These are phyloP conservation scores for Pycnomerus fuliginosus DNA, from an alignment of 2,888 invertebrate genomes.

Conservation along the genomic window DNA sequence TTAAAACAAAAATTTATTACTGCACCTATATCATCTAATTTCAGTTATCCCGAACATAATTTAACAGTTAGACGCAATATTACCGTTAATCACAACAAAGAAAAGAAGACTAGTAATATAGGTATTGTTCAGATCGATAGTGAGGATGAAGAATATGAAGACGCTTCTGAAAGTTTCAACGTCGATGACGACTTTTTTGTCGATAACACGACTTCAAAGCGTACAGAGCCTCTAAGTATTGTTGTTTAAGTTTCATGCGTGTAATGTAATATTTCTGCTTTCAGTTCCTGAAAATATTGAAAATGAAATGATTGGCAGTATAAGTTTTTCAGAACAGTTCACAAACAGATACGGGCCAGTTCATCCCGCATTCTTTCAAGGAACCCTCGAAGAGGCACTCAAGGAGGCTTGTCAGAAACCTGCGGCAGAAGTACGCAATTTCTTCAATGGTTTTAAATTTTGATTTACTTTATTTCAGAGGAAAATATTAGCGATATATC, in stretches of 20 bases:
- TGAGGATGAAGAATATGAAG: constrained; percentile 83
- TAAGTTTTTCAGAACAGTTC: constrained; percentile 86
- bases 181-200: constrained; percentile 87
- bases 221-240: constrained; percentile 74
- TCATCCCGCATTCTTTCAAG: constrained; percentile 89
- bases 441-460: constrained; percentile 2
- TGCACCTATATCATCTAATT: too few relatives aligned
- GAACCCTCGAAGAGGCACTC: constrained; percentile 86
- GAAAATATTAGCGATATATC: constrained; percentile 89
- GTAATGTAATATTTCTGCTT: constrained; percentile 28
- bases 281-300: constrained; percentile 84
- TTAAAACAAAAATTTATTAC: too few relatives aligned
- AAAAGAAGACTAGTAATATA: constrained; percentile 42
- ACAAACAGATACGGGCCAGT: constrained; percentile 81
- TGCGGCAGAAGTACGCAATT: constrained; percentile 75
- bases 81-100: constrained; percentile 34
- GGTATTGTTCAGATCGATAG: constrained; percentile 71
- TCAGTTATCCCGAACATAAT: constrained; percentile 52
- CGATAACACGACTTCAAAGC: constrained; percentile 64
- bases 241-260: not conserved
- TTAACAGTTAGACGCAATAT: constrained; percentile 47
- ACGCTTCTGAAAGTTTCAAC: constrained; percentile 77
- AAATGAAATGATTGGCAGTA: constrained; percentile 82
- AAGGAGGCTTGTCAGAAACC: constrained; percentile 87
- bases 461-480: constrained; percentile 61